Conservation (phyloP, 2,797 vertebrate species). For the Antrozous pallidus region DNA sequence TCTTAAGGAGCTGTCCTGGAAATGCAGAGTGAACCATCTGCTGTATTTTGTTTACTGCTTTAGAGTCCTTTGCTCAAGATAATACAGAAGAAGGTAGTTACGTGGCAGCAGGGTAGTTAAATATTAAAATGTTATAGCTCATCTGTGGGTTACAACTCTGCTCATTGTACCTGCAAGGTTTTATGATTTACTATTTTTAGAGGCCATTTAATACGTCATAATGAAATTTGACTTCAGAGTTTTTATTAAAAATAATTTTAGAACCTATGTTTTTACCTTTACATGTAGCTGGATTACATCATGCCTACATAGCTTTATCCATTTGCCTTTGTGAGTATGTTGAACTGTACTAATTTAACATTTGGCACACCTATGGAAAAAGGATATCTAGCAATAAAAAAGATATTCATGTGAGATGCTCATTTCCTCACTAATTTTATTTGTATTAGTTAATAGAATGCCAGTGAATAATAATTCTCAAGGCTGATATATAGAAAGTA, state of each 20-base stretch:
- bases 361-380: neutral
- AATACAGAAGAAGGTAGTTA: neutral
- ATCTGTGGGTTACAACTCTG: neutral
- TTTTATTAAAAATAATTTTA: neutral
- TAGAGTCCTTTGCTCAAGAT: slow-evolving; percentile 2
- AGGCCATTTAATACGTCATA: neutral
- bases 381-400: neutral
- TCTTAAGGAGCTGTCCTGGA: neutral
- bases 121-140: slow-evolving; percentile 56
- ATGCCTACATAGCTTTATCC: neutral
- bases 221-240: slow-evolving; percentile 32
- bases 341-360: neutral
- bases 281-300: neutral
- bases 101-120: slow-evolving; percentile 30
- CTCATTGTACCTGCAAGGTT: neutral
- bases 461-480: neutral
- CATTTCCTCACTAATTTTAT: slow-evolving; percentile 2
- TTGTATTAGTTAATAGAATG: neutral
- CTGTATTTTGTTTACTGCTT: neutral
- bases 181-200: slow-evolving; percentile 57
- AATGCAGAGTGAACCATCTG: neutral
- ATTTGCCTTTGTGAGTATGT: neutral
- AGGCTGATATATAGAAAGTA: neutral
- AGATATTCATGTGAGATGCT: neutral
- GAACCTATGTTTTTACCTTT: neutral